Evolutionary conservation across 2,888 invertebrate genomes (phyloP).

Genomic region (Eupithecia subfuscata): DNA sequence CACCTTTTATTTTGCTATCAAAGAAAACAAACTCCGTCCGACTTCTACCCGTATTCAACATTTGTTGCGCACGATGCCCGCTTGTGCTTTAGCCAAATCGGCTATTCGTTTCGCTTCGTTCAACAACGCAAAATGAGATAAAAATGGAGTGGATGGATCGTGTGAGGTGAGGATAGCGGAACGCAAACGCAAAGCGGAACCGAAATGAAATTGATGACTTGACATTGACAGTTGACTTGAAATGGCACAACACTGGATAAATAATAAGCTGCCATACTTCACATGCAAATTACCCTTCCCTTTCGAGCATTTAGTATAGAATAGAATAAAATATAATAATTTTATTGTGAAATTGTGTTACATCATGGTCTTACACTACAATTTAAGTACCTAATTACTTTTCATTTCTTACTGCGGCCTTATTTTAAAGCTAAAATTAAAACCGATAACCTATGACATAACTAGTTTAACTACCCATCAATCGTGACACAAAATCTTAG

Average conservation of each 20-base stretch:
- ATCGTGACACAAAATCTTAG: too few species aligned
- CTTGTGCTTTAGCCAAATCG: slow-evolving; percentile 46
- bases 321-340: too few species aligned
- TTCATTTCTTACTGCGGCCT: too few species aligned
- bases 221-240: neutral
- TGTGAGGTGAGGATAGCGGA: slow-evolving; percentile 3
- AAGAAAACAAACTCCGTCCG: slow-evolving; percentile 24
- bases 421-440: too few species aligned
- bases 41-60: slow-evolving; percentile 55
- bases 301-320: neutral
- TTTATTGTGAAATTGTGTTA: too few species aligned
- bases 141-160: slow-evolving; percentile 6
- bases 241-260: neutral
- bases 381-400: too few species aligned
- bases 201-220: slow-evolving; percentile 1
- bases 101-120: slow-evolving; percentile 50
- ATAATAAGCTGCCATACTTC: neutral
- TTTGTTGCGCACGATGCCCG: slow-evolving; percentile 59
- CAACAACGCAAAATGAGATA: slow-evolving; percentile 42
- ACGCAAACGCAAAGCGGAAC: slow-evolving; percentile 5
- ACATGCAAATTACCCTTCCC: neutral
- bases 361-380: too few species aligned
- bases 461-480: too few species aligned
- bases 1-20: slow-evolving; percentile 24
- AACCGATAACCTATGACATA: too few species aligned